phyloP scores from a whole-genome alignment of 2,797 vertebrate species.

The Anniella stebbinsi region DNA sequence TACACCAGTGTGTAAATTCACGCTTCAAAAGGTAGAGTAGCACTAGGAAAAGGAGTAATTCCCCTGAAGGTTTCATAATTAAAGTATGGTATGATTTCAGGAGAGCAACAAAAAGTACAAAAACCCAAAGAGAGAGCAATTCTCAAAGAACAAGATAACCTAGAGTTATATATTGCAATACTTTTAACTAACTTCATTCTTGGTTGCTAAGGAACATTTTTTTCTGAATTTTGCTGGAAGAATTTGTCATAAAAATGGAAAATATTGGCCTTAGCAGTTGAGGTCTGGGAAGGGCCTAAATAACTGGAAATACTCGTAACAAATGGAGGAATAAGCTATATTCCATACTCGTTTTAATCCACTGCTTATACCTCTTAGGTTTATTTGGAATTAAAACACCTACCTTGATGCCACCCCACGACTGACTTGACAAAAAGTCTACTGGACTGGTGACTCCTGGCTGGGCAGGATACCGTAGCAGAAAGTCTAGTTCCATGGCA shows the following conservation, averaged over 20 bases:
- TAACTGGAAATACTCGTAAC: background rate
- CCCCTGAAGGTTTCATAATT: background rate
- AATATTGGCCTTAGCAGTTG: background rate
- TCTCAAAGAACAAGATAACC: background rate
- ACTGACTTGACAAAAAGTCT: conserved; percentile 91
- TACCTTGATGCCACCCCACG: conserved; percentile 97
- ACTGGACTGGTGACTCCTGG: conserved; percentile 86
- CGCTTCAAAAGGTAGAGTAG: background rate
- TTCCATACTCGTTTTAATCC: background rate
- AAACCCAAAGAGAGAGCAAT: background rate
- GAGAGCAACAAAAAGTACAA: background rate
- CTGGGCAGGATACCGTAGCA: conserved; percentile 89
- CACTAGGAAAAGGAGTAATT: background rate
- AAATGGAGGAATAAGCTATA: background rate
- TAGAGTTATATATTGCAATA: background rate
- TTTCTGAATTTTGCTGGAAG: background rate
- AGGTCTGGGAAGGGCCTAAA: background rate
- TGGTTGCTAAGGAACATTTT: background rate
- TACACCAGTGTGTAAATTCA: background rate
- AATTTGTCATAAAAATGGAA: background rate
- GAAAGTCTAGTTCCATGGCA: conserved; percentile 89
- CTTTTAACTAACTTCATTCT: background rate
- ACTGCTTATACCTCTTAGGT: background rate
- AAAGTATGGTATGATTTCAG: no score
- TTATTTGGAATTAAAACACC: background rate